These are phyloP conservation scores for Pogonocherus hispidulus DNA, from an alignment of 2,888 invertebrate genomes.

Conservation along the genomic window DNA sequence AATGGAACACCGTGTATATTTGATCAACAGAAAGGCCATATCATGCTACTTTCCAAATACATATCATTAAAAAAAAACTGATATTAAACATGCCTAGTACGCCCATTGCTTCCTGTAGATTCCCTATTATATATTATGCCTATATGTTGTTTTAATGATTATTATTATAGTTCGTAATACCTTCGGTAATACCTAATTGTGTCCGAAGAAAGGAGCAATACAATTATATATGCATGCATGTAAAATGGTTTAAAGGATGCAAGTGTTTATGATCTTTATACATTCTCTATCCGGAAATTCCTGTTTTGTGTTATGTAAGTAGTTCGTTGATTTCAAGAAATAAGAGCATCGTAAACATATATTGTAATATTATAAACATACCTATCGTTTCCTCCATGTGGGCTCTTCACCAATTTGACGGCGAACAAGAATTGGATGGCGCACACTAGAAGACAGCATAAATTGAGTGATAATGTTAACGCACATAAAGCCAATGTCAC, in stretches of 20 bases:
- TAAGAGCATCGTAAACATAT: background rate
- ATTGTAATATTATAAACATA: constrained; percentile 57
- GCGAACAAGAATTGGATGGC: constrained; percentile 95
- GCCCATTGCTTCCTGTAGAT: background rate
- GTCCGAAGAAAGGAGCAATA: background rate
- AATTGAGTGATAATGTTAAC: constrained; percentile 87
- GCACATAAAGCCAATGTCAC: constrained; percentile 92
- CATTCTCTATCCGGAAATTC: background rate
- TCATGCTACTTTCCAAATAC: too few relatives aligned
- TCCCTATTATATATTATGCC: background rate
- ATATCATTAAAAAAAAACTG: too few relatives aligned
- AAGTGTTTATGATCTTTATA: constrained; percentile 9
- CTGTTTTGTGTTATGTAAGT: background rate
- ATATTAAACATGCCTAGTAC: too few relatives aligned
- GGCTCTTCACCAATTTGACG: constrained; percentile 90
- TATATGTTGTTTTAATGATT: background rate
- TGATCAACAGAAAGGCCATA: too few relatives aligned
- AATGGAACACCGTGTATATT: too few relatives aligned
- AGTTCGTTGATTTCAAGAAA: constrained; percentile 7
- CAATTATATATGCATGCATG: background rate
- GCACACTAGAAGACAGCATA: constrained; percentile 93
- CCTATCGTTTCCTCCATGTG: constrained; percentile 81
- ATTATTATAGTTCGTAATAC: background rate
- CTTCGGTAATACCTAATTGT: background rate
- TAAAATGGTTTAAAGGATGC: background rate